Evolutionary conservation across 2,113 vertebrate species (phyloP).

Genomic region (Myiozetetes cayanensis): DNA sequence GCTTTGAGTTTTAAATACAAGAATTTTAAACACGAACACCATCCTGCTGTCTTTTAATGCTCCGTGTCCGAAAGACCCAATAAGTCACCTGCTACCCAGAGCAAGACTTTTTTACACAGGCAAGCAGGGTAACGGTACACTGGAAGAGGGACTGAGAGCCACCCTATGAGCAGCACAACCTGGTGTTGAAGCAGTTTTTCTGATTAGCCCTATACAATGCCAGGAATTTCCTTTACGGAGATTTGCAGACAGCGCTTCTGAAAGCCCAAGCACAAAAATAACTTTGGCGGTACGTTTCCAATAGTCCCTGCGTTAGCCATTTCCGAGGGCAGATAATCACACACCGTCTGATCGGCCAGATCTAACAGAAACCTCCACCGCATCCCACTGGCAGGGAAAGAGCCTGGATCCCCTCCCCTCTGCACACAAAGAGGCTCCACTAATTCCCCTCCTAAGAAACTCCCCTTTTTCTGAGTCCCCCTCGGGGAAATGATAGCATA

Average conservation of each 20-base stretch:
- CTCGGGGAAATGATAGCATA: accelerated
- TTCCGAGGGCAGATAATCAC: constrained; percentile 30
- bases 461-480: neutral
- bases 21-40: neutral
- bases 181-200: neutral
- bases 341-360: neutral
- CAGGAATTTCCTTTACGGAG: constrained; percentile 52
- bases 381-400: neutral
- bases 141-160: neutral
- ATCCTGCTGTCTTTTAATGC: neutral
- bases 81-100: neutral
- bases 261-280: constrained; percentile 43
- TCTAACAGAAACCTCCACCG: neutral
- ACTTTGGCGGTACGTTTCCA: constrained; percentile 22
- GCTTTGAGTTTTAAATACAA: neutral
- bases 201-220: constrained; percentile 49
- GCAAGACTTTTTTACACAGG: neutral
- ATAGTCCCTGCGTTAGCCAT: neutral
- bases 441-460: neutral
- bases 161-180: neutral
- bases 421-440: constrained; percentile 1
- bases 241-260: constrained; percentile 18
- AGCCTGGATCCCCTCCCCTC: neutral
- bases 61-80: accelerated
- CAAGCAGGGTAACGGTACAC: neutral